Base-by-base conservation (phyloP, 2,113 vertebrate genomes). In the Chelonoidis abingdonii region DNA sequence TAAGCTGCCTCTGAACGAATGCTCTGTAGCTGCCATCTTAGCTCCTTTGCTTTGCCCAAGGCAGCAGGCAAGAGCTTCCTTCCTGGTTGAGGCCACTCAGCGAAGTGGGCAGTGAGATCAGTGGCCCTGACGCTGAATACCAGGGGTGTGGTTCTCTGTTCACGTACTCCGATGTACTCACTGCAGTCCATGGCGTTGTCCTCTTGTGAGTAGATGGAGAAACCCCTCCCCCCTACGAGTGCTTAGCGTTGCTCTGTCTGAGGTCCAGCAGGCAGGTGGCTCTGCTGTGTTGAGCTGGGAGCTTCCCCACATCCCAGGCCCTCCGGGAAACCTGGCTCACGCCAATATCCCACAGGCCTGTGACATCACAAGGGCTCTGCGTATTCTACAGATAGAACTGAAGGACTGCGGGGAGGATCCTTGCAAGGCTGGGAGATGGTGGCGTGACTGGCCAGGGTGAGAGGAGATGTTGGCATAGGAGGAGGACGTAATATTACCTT, bases 361-460 rank as follows among this genome's bases (percentile, higher is more conserved):
- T 8, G 19, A 22, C 16, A 4, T 7, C 49, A 0, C 5, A 12
- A 41, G 12, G 1, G 1, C 13, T 10, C 52, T 27, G 38, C n/a
- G 17, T 19, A 13, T n/a, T 22, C 52, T 44, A 38, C 24, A 9
- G 17, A 1, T 10, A 5, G n/a, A 75, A 75, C 69, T 12, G 69
- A 75, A 22, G 2, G n/a, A 41, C 69, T 5, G 9, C 21, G 57
- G 5, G 27, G 29, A 62, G 12, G 54, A 25, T 31, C 57, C 27
- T 59, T 59, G 57, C 27, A 29, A 29, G 57, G 57, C 11, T 59
- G 12, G 57, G 27, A 13, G 57, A 14, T 35, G 17, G 62, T 17
- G 31, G 8, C n/a, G 21, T 24, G 69, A 21, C 10, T 22, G 10
- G n/a, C 19, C 69, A 75, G n/a, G 35, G n/a, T 25, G 10, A 44